These are phyloP conservation scores for Eptatretus burgeri DNA, from an alignment of 2,113 vertebrate species.

Conservation along the genomic window DNA sequence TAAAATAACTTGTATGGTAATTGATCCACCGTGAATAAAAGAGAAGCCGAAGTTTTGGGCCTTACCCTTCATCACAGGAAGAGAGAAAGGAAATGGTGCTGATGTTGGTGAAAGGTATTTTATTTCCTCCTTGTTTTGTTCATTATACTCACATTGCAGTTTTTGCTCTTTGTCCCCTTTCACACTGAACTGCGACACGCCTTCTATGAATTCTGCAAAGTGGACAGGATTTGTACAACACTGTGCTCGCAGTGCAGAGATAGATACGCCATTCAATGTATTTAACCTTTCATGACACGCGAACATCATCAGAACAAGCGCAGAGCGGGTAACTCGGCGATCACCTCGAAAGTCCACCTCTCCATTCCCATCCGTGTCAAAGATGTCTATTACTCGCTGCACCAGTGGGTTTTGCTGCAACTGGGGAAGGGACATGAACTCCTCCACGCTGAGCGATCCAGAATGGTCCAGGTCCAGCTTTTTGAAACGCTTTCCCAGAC, in stretches of 20 bases:
- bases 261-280: too few relatives aligned
- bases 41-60: too few relatives aligned
- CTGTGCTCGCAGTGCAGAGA: too few relatives aligned
- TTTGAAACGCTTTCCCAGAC: conserved; percentile 4
- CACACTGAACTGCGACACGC: conserved; percentile 2
- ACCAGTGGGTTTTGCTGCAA: conserved; percentile 1
- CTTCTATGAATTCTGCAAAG: background rate
- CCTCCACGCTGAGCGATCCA: conserved; percentile 5
- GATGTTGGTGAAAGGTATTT: too few relatives aligned
- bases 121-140: too few relatives aligned
- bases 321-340: background rate
- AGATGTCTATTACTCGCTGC: conserved; percentile 4
- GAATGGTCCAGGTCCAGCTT: conserved; percentile 3
- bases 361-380: background rate
- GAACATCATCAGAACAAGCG: too few relatives aligned
- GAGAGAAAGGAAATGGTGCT: too few relatives aligned
- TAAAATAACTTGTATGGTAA: too few relatives aligned
- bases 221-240: too few relatives aligned
- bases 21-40: too few relatives aligned
- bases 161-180: conserved; percentile 2
- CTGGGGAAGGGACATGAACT: conserved; percentile 6
- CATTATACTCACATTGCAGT: conserved; percentile 3
- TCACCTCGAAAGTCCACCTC: background rate
- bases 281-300: too few relatives aligned
- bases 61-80: too few relatives aligned